These are phyloP conservation scores for Pipa parva DNA, from an alignment of 2,113 vertebrate genomes.

Conservation along the genomic window DNA sequence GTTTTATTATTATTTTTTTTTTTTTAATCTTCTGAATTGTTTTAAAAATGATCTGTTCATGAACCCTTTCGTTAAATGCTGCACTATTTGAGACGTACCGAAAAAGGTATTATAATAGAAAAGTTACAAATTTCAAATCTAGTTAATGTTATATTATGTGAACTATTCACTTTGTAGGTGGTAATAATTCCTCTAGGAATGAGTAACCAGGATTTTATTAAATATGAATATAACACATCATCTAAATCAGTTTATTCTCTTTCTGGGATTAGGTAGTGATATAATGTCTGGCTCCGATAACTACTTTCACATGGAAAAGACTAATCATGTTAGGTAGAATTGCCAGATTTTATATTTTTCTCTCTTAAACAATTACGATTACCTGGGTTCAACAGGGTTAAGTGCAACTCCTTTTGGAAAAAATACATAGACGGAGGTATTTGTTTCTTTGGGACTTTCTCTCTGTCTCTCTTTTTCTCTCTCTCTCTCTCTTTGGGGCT, in stretches of 20 bases:
- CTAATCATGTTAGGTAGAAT: constrained; percentile 2
- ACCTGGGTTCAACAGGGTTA: constrained; percentile 16
- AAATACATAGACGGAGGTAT: not conserved
- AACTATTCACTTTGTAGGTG: constrained; percentile 34
- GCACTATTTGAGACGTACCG: too few species aligned
- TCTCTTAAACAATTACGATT: not conserved
- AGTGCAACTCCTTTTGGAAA: not conserved
- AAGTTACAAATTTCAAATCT: too few species aligned
- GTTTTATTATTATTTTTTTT: too few species aligned
- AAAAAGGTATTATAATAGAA: too few species aligned
- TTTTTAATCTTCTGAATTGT: too few species aligned
- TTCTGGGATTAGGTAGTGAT: constrained; percentile 40
- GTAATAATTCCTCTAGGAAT: constrained; percentile 27
- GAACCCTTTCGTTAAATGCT: too few species aligned
- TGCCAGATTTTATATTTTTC: constrained; percentile 7
- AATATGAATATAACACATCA: constrained; percentile 36
- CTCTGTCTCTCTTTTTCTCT: too few species aligned
- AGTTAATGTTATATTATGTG: constrained; percentile 3
- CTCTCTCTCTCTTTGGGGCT: too few species aligned
- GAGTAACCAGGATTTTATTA: constrained; percentile 35
- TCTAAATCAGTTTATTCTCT: constrained; percentile 37
- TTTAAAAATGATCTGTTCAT: too few species aligned
- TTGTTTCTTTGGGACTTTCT: too few species aligned
- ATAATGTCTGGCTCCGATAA: constrained; percentile 35
- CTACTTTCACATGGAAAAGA: constrained; percentile 29